Conservation (phyloP, 2,113 vertebrate genomes). For the Colinus virginianus region DNA sequence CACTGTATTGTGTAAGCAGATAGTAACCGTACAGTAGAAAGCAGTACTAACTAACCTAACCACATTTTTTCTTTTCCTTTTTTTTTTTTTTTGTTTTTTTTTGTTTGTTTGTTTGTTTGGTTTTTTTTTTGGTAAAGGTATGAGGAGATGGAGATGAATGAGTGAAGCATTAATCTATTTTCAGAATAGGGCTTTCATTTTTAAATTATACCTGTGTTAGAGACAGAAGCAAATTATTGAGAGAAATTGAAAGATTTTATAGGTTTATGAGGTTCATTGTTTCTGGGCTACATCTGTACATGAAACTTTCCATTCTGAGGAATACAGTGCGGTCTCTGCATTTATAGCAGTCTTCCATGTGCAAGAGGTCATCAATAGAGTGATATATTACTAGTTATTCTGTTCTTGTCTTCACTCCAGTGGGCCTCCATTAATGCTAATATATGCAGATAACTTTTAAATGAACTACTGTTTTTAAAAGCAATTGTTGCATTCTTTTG, state of each 20-base stretch:
- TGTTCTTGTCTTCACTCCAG: neutral
- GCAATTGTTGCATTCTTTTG: neutral
- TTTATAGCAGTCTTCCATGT: neutral
- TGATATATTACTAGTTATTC: neutral
- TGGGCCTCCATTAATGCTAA: neutral
- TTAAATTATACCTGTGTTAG: neutral
- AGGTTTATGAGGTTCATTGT: neutral
- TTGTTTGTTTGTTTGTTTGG: neutral
- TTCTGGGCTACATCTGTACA: neutral
- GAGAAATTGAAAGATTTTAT: neutral
- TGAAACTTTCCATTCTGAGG: neutral
- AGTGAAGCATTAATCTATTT: neutral
- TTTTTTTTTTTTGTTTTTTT: too few relatives aligned
- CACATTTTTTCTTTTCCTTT: neutral
- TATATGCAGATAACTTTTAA: neutral
- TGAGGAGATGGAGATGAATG: neutral
- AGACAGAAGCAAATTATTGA: neutral
- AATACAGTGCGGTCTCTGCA: neutral
- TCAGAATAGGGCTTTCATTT: neutral
- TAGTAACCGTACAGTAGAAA: neutral
- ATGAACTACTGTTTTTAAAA: neutral
- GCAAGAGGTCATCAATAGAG: neutral
- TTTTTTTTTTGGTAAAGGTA: neutral
- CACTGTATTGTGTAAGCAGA: neutral
- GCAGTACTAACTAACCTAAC: neutral